Evolutionary conservation across 2,113 vertebrate species (phyloP).

Genomic region (Brachypteracias leptosomus): DNA sequence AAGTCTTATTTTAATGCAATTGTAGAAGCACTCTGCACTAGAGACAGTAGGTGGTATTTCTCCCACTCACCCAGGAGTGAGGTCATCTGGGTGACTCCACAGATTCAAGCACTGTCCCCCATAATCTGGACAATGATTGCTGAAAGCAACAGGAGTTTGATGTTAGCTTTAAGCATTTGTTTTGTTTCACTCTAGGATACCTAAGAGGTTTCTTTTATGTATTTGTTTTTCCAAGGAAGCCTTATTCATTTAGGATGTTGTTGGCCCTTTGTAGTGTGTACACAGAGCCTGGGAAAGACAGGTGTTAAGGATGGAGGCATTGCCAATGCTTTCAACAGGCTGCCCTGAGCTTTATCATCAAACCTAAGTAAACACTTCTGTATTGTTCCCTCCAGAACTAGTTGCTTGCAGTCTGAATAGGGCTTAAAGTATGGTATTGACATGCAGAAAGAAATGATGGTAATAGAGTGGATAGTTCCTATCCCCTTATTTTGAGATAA

Average conservation of each 20-base stretch:
- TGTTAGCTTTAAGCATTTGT: background rate
- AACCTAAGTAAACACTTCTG: background rate
- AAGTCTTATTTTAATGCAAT: background rate
- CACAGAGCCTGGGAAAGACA: background rate
- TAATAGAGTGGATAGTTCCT: background rate
- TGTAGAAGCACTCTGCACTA: background rate
- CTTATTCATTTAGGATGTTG: background rate
- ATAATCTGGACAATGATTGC: background rate
- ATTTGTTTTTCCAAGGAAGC: background rate
- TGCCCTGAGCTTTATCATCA: background rate
- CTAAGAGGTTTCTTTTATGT: background rate
- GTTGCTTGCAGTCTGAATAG: background rate
- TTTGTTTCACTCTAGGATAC: background rate
- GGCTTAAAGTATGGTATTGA: background rate
- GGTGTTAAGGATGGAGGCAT: background rate
- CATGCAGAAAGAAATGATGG: background rate
- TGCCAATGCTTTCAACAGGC: background rate
- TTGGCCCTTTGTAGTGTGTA: background rate
- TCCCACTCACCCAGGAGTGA: background rate
- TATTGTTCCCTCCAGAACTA: background rate
- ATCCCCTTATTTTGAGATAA: background rate
- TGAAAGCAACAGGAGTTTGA: background rate
- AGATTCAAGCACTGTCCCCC: background rate
- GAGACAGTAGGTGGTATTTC: background rate
- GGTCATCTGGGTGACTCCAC: background rate